Evolutionary conservation across 2,888 invertebrate genomes (phyloP).

Genomic region (Dromius quadrimaculatus): DNA sequence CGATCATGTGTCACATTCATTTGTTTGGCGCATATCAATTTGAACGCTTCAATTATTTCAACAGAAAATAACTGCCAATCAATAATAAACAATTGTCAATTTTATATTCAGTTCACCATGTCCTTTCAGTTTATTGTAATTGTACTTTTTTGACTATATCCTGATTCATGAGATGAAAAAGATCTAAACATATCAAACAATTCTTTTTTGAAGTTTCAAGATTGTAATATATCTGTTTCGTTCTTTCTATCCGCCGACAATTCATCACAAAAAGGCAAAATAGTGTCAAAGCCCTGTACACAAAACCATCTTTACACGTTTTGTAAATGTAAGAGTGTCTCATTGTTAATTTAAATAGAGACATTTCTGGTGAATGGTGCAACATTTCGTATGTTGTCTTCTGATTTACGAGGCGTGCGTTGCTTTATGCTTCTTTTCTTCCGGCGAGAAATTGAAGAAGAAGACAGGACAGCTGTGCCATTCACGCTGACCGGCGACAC

Average conservation of each 20-base stretch:
- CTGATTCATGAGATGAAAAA: too few relatives aligned
- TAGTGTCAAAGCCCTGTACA: not conserved
- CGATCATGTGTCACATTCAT: too few relatives aligned
- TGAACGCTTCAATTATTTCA: too few relatives aligned
- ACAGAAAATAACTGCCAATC: too few relatives aligned
- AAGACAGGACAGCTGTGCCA: not conserved
- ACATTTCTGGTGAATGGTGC: slow-evolving; percentile 14
- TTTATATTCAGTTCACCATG: too few relatives aligned
- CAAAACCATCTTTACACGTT: slow-evolving; percentile 10
- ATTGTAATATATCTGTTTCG: too few relatives aligned
- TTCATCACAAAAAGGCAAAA: slow-evolving; percentile 31
- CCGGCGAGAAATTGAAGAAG: not conserved
- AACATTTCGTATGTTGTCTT: slow-evolving; percentile 32
- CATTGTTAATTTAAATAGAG: slow-evolving; percentile 43
- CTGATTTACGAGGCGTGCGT: slow-evolving; percentile 35
- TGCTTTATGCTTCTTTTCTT: slow-evolving; percentile 22
- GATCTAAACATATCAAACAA: too few relatives aligned
- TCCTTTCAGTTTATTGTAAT: too few relatives aligned
- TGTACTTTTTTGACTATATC: too few relatives aligned
- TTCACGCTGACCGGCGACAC: slow-evolving; percentile 44
- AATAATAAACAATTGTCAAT: too few relatives aligned
- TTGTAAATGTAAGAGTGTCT: not conserved
- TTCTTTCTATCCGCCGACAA: not conserved
- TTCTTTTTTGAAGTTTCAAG: too few relatives aligned
- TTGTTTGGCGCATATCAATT: too few relatives aligned